phyloP scores from a whole-genome alignment of 1,140 invertebrate genomes.

The Linepithema humile region DNA sequence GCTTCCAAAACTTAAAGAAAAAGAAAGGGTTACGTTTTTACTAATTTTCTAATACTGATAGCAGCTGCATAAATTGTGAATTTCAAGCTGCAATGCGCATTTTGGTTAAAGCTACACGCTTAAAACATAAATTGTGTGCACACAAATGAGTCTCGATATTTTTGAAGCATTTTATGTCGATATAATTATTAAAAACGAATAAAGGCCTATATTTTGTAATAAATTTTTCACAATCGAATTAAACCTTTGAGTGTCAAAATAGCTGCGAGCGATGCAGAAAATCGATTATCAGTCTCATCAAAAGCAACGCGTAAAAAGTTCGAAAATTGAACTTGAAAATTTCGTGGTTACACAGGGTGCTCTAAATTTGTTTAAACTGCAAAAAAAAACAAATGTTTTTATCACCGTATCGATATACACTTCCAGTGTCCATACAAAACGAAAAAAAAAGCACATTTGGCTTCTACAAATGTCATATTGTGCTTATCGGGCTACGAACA shows the following conservation, averaged over 20 bases:
- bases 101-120: neutral
- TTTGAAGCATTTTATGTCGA: neutral
- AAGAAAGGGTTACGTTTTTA: neutral
- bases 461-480: neutral
- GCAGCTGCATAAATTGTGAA: neutral
- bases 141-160: neutral
- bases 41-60: neutral
- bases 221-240: conserved; percentile 29
- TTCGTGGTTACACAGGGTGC: conserved; percentile 20
- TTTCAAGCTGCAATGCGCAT: neutral
- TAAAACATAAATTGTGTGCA: neutral
- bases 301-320: conserved; percentile 16
- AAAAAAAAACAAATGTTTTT: conserved; percentile 36
- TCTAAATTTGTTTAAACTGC: conserved; percentile 33
- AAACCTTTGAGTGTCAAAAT: conserved; percentile 32
- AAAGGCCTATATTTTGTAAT: conserved; percentile 14
- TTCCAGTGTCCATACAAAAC: too few species aligned
- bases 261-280: conserved; percentile 7
- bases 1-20: neutral
- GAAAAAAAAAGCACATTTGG: conserved; percentile 21
- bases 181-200: conserved; percentile 23
- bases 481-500: neutral
- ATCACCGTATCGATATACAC: conserved; percentile 25
- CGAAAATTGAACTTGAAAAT: conserved; percentile 10
- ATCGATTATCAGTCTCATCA: conserved; percentile 30